Conservation (phyloP, 35 echinoderm and acorn worm species). For the Ptychodera flava region DNA sequence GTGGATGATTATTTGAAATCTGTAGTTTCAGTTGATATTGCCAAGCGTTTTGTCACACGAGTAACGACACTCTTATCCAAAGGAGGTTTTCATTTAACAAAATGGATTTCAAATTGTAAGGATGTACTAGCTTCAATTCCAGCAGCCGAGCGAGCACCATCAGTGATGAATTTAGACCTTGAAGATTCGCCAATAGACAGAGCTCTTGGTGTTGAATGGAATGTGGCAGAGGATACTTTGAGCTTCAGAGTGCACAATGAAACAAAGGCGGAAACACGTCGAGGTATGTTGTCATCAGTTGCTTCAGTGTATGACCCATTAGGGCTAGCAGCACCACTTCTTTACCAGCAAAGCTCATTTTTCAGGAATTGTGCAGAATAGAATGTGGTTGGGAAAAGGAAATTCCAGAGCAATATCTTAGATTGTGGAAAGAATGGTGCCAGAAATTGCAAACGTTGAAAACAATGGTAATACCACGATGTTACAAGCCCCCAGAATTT, state of each 20-base stretch:
- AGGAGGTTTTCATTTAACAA: too few species aligned
- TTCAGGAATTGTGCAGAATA: conserved; percentile 56
- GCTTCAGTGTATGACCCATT: conserved; percentile 69
- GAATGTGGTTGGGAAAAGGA: too few species aligned
- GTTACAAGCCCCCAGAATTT: conserved; percentile 32
- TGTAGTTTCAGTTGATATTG: too few species aligned
- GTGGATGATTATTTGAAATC: too few species aligned
- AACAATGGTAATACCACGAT: conserved; percentile 26
- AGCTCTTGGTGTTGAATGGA: not conserved
- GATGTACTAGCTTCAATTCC: too few species aligned
- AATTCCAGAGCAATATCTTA: too few species aligned
- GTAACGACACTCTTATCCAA: too few species aligned
- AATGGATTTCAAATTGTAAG: too few species aligned
- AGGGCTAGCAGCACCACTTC: conserved; percentile 44
- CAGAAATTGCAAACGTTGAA: conserved; percentile 47
- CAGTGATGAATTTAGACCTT: conserved; percentile 1
- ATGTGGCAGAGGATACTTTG: too few species aligned
- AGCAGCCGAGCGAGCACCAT: too few species aligned
- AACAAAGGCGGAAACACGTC: not conserved
- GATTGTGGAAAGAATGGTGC: conserved; percentile 48
- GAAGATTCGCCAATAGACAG: not conserved
- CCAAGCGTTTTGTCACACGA: too few species aligned
- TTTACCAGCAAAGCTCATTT: conserved; percentile 53
- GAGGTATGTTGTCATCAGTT: too few species aligned
- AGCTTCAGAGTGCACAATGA: not conserved